Evolutionary conservation across 1,140 invertebrate genomes (phyloP).

Genomic region (Delia radicum): DNA sequence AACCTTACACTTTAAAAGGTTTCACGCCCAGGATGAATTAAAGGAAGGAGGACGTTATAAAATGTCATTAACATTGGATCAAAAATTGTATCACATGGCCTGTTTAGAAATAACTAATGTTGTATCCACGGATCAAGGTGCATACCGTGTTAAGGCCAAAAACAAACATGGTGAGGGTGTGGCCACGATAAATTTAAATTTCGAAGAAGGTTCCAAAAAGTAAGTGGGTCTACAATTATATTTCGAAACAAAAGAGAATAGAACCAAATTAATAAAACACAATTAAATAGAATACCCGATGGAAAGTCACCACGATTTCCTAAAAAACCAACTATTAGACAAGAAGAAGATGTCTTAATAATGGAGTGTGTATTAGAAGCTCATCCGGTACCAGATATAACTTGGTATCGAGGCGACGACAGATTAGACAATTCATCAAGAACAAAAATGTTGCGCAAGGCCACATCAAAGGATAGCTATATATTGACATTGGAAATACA

Average conservation of each 20-base stretch:
- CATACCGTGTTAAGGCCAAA: constrained; percentile 89
- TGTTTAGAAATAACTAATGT: constrained; percentile 82
- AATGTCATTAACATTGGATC: constrained; percentile 78
- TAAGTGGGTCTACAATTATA: no score
- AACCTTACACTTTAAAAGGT: constrained; percentile 71
- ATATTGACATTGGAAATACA: constrained; percentile 88
- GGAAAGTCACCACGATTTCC: constrained; percentile 94
- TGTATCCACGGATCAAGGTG: constrained; percentile 82
- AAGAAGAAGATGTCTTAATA: constrained; percentile 89
- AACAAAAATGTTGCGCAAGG: constrained; percentile 84
- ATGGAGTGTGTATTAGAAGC: constrained; percentile 97
- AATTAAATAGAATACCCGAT: constrained; percentile 83
- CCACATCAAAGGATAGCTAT: constrained; percentile 85
- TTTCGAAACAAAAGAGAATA: no score
- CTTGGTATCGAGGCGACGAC: constrained; percentile 89
- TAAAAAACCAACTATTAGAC: constrained; percentile 94
- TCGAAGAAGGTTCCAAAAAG: constrained; percentile 87
- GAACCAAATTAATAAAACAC: not conserved
- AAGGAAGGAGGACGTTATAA: constrained; percentile 76
- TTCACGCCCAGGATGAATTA: constrained; percentile 77
- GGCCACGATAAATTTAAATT: constrained; percentile 94
- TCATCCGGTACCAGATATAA: constrained; percentile 91
- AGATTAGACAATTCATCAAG: constrained; percentile 76
- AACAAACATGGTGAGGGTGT: constrained; percentile 90
- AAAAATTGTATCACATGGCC: constrained; percentile 86